phyloP scores from a whole-genome alignment of 2,113 vertebrate species.

The Oenanthe oenanthe region DNA sequence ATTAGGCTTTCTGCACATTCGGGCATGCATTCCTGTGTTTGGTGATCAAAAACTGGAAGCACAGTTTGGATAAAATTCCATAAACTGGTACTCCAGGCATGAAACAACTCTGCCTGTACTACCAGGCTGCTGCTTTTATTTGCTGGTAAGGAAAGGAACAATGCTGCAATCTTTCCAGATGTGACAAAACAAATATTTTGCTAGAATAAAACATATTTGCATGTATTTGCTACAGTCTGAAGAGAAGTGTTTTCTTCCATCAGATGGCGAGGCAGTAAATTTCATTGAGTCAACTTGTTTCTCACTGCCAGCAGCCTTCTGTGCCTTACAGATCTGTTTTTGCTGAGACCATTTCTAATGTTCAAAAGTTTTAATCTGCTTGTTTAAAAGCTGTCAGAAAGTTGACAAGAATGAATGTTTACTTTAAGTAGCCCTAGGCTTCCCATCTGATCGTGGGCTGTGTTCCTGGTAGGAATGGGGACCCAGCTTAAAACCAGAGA shows the following conservation, averaged over 20 bases:
- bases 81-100: background rate
- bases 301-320: background rate
- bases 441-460: background rate
- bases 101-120: background rate
- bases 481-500: background rate
- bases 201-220: background rate
- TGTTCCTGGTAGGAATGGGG: background rate
- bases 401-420: background rate
- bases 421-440: constrained; percentile 31
- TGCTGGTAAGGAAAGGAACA: background rate
- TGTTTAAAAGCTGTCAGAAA: constrained; percentile 27
- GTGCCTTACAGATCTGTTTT: constrained; percentile 19
- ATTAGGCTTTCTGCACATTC: background rate
- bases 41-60: background rate
- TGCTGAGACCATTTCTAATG: background rate
- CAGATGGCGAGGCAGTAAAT: background rate
- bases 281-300: background rate
- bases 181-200: background rate
- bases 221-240: background rate
- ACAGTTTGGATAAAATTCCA: background rate
- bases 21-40: background rate
- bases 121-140: background rate
- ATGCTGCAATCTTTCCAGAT: background rate
- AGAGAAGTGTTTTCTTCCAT: background rate
- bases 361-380: constrained; percentile 39